Percentiles rank a stretch among this genome's conserved stretches.
Conservation (phyloP, 1,140 invertebrate genomes). For the Dysdera silvatica region DNA sequence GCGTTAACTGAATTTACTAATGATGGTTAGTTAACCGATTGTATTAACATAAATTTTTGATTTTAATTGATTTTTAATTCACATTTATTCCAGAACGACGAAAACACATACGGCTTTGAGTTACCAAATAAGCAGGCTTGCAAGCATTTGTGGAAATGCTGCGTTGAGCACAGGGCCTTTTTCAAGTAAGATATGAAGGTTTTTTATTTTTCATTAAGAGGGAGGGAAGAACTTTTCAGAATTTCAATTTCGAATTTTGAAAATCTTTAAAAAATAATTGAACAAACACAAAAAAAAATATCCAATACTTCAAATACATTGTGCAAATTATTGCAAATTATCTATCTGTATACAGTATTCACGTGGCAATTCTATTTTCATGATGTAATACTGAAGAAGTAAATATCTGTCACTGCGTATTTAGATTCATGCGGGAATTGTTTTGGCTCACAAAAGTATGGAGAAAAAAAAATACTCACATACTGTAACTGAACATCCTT, state of each 20-base stretch:
- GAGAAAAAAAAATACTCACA: no score
- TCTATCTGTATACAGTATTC: no score
- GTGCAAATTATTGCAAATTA: no score
- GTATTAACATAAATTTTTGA: background rate
- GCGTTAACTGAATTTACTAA: background rate
- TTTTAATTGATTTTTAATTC: background rate
- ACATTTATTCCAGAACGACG: slow-evolving; percentile 64
- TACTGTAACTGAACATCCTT: no score
- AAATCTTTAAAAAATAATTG: background rate
- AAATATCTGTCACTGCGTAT: no score
- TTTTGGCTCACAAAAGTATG: no score
- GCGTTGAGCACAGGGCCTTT: slow-evolving; percentile 97
- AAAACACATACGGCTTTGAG: slow-evolving; percentile 90
- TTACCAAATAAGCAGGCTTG: slow-evolving; percentile 93
- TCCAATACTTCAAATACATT: no score
- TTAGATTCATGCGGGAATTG: no score
- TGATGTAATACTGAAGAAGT: no score
- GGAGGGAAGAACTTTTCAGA: background rate
- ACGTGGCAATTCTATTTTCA: no score
- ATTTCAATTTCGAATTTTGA: background rate
- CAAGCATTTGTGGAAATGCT: slow-evolving; percentile 99
- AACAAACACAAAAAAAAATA: background rate
- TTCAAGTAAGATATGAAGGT: slow-evolving; percentile 55
- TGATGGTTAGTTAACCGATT: background rate
- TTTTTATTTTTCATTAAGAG: background rate